phyloP scores from a whole-genome alignment of 2,888 invertebrate genomes.

The Lasioglossum calceatum region DNA sequence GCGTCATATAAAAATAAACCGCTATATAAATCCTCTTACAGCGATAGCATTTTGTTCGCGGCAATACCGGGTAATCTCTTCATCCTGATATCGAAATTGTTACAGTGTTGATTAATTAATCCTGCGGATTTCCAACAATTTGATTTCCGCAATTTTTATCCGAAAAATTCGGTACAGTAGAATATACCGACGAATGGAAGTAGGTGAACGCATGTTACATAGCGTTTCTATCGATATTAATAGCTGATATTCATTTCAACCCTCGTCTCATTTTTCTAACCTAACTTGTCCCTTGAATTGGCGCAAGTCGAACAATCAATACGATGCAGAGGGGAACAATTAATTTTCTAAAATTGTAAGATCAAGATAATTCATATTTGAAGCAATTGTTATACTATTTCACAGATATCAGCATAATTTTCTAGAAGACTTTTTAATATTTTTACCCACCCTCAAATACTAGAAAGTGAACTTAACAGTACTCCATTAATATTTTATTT shows the following conservation, averaged over 20 bases:
- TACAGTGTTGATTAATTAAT: not conserved
- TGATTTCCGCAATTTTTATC: not conserved
- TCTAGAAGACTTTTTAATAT: no score
- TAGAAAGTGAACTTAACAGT: no score
- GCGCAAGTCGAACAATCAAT: no score
- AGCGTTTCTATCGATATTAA: no score
- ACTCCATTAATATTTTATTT: not conserved
- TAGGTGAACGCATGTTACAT: no score
- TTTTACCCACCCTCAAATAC: no score
- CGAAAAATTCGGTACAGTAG: not conserved
- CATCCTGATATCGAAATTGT: not conserved
- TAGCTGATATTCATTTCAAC: not conserved
- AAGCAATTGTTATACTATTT: no score
- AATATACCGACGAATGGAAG: not conserved
- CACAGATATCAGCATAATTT: no score
- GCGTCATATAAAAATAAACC: conserved; percentile 37
- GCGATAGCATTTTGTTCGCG: not conserved
- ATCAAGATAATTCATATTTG: no score
- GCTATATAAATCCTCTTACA: not conserved
- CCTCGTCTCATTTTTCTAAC: not conserved
- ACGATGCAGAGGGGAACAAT: not conserved
- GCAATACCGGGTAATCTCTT: not conserved
- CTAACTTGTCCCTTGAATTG: not conserved
- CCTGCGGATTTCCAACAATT: not conserved
- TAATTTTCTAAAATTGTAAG: not conserved